Percentiles rank a stretch among this genome's conserved stretches.
phyloP scores from a whole-genome alignment of 2,888 invertebrate species.

The Cantharis rufa region DNA sequence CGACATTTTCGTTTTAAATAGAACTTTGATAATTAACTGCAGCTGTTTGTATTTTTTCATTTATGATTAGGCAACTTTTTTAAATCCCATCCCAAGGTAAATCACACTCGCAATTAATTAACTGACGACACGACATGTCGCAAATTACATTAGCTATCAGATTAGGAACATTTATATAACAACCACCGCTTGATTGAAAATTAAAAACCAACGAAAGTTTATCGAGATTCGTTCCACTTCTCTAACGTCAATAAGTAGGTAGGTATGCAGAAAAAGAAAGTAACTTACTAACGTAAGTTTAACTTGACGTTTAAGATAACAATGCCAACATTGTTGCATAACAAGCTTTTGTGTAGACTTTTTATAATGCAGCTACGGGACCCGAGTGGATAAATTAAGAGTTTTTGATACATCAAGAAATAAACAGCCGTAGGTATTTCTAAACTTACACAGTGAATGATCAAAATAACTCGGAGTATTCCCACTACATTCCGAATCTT shows the following conservation, averaged over 20 bases:
- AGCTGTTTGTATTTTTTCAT: not conserved
- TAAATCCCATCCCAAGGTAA: not conserved
- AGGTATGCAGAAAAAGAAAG: not conserved
- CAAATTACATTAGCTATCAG: not conserved
- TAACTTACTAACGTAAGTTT: not conserved
- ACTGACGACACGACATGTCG: not conserved
- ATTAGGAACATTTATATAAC: not conserved
- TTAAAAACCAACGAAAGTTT: not conserved
- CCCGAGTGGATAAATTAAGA: not conserved
- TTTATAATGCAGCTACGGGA: not conserved
- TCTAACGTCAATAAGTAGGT: not conserved
- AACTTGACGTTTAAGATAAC: not conserved
- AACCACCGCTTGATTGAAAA: not conserved
- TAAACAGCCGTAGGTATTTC: constrained; percentile 28
- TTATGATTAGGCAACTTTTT: not conserved
- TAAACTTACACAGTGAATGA: constrained; percentile 34
- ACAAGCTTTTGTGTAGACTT: no score
- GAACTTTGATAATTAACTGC: not conserved
- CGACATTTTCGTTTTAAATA: not conserved
- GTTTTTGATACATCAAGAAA: constrained; percentile 1
- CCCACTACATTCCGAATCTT: constrained; percentile 24
- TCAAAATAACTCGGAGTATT: constrained; percentile 34
- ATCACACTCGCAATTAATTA: not conserved
- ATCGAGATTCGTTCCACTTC: not conserved
- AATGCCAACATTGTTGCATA: not conserved